Evolutionary conservation across 2,888 invertebrate species (phyloP).

Genomic region (Orchestes rusci): DNA sequence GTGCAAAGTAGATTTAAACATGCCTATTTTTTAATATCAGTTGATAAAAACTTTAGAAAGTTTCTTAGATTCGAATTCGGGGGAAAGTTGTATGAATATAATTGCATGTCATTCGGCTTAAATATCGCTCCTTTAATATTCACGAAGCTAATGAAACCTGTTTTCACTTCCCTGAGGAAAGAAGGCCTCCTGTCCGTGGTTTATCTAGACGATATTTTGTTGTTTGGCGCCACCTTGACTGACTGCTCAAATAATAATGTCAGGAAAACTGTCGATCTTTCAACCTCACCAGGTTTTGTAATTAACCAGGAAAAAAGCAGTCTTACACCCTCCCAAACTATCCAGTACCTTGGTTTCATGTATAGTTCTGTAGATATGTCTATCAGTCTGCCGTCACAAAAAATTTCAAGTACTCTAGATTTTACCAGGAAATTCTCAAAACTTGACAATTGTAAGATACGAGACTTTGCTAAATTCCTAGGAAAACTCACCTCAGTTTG

Average conservation of each 20-base stretch:
- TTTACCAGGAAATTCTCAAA: not conserved
- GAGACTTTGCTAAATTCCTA: slow-evolving; percentile 2
- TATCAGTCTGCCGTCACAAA: not conserved
- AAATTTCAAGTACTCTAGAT: not conserved
- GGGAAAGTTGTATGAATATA: slow-evolving; percentile 19
- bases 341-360: too few species aligned
- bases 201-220: slow-evolving; percentile 28
- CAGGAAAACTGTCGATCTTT: not conserved
- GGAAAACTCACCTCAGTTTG: slow-evolving; percentile 8
- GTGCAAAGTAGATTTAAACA: not conserved
- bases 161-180: slow-evolving; percentile 11
- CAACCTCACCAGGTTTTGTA: not conserved
- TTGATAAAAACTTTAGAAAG: slow-evolving; percentile 12
- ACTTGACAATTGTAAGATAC: not conserved
- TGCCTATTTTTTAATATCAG: slow-evolving; percentile 17
- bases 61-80: slow-evolving; percentile 21
- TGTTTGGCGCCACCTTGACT: slow-evolving; percentile 14
- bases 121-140: slow-evolving; percentile 23
- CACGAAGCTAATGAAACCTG: slow-evolving; percentile 24
- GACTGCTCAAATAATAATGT: not conserved
- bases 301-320: not conserved
- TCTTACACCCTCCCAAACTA: too few species aligned
- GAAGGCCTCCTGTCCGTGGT: slow-evolving; percentile 23
- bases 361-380: not conserved
- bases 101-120: slow-evolving; percentile 24